phyloP scores from a whole-genome alignment of 2,888 invertebrate genomes.

The Parthenolecanium corni region DNA sequence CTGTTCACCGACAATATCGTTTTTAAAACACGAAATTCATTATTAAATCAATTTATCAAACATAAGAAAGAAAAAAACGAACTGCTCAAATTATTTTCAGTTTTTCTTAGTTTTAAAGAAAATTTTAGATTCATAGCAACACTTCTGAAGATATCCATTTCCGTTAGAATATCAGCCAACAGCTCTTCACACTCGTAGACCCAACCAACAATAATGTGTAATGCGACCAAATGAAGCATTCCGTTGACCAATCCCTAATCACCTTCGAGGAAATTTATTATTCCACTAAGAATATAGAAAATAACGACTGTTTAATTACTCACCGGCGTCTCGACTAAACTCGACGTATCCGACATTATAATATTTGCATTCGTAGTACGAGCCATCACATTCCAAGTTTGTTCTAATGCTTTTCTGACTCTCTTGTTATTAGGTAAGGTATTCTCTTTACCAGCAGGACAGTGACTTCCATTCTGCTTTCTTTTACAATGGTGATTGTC shows the following conservation, averaged over 20 bases:
- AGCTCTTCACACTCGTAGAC: too few relatives aligned
- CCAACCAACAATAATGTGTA: neutral
- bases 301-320: too few relatives aligned
- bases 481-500: conserved; percentile 40
- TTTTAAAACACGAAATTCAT: too few relatives aligned
- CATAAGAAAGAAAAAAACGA: neutral
- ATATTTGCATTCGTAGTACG: conserved; percentile 39
- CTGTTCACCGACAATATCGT: too few relatives aligned
- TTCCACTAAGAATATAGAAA: too few relatives aligned
- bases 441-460: conserved; percentile 51
- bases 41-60: neutral
- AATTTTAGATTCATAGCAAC: too few relatives aligned
- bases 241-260: neutral
- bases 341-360: conserved; percentile 47
- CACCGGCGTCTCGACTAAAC: conserved; percentile 64
- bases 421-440: conserved; percentile 49
- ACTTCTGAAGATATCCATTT: too few relatives aligned
- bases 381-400: conserved; percentile 46
- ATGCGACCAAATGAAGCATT: neutral
- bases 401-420: conserved; percentile 68
- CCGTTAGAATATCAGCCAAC: neutral
- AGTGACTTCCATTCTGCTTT: conserved; percentile 18
- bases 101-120: too few relatives aligned
- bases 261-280: too few relatives aligned
- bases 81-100: too few relatives aligned